phyloP scores from a whole-genome alignment of 2,797 vertebrate genomes.

The Hippocampus kuda region DNA sequence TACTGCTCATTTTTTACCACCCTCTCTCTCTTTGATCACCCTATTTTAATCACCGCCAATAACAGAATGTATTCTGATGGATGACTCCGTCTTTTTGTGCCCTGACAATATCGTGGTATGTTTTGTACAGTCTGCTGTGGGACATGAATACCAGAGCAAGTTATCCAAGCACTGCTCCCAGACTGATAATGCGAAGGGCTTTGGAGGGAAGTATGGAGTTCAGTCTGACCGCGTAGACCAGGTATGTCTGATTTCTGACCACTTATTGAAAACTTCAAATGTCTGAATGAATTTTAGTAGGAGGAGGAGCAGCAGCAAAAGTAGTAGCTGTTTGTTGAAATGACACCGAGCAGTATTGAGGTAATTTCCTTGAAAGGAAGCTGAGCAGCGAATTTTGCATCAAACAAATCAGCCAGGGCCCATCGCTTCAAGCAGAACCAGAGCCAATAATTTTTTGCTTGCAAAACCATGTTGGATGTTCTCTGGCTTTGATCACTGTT shows the following conservation, averaged over 20 bases:
- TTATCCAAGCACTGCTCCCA: conserved; percentile 92
- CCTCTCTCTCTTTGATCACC: not conserved
- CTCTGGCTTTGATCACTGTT: too few relatives aligned
- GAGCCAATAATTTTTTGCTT: too few relatives aligned
- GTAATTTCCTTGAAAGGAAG: too few relatives aligned
- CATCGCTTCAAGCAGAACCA: too few relatives aligned
- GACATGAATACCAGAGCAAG: conserved; percentile 88
- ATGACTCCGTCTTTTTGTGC: not conserved
- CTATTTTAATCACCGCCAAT: not conserved
- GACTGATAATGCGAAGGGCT: conserved; percentile 83
- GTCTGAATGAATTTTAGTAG: not conserved
- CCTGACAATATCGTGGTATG: not conserved
- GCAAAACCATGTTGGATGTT: too few relatives aligned
- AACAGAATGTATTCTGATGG: not conserved
- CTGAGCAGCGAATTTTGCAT: too few relatives aligned
- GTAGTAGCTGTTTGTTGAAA: not conserved
- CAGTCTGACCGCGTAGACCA: conserved; percentile 88
- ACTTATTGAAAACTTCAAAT: not conserved
- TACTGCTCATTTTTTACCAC: not conserved
- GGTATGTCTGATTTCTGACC: conserved; percentile 57
- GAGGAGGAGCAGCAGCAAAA: not conserved
- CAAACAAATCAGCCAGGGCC: too few relatives aligned
- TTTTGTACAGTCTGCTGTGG: conserved; percentile 78
- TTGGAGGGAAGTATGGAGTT: conserved; percentile 91
- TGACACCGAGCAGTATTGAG: too few relatives aligned